A percentile compares a stretch with the other conserved stretches of the same genome.
phyloP scores from a whole-genome alignment of 2,797 vertebrate genomes.

The Falco concolor region DNA sequence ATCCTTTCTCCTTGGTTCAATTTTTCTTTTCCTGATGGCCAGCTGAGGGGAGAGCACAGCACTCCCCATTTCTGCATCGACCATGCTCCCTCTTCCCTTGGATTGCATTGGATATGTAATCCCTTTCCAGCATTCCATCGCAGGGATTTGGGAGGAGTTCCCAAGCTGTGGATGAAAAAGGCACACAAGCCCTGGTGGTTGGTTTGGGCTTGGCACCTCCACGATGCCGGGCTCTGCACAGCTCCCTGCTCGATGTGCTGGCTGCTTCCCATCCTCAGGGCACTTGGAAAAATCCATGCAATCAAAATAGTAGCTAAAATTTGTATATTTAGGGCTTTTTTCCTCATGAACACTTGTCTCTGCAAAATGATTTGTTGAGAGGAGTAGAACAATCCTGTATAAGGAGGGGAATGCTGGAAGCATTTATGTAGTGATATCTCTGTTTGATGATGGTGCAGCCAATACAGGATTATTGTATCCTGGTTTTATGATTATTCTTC shows the following conservation, averaged over 20 bases:
- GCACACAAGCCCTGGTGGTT: neutral
- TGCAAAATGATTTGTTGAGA: neutral
- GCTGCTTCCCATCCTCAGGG: neutral
- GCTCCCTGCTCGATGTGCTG: neutral
- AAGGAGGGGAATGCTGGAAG: neutral
- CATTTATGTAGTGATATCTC: neutral
- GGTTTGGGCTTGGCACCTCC: neutral
- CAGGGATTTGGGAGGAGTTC: neutral
- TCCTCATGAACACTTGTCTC: neutral
- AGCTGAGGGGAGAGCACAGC: neutral
- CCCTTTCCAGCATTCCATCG: neutral
- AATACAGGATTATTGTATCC: neutral
- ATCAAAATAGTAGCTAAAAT: neutral
- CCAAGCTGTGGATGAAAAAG: neutral
- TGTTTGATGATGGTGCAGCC: neutral
- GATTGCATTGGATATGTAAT: neutral
- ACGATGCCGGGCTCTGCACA: accelerated
- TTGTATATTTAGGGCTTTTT: neutral
- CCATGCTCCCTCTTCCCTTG: neutral
- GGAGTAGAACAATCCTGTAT: neutral
- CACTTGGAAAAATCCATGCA: neutral
- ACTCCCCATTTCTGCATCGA: neutral
- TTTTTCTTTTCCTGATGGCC: neutral
- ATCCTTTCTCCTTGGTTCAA: neutral
- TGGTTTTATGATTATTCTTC: neutral